Base-by-base conservation (phyloP, 2,113 vertebrate species). In the Bolborhynchus lineola region DNA sequence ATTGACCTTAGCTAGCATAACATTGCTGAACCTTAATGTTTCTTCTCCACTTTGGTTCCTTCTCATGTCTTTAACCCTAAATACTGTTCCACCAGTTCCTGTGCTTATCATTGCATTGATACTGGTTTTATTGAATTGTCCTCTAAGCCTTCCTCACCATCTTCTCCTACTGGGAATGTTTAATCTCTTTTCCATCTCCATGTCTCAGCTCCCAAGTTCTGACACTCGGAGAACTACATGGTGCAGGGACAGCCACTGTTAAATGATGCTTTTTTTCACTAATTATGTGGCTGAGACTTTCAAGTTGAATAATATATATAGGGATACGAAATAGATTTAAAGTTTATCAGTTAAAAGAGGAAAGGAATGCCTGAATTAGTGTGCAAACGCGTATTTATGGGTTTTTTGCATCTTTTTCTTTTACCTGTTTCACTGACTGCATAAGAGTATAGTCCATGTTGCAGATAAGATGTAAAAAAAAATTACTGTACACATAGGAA, bases 201-300 rank as follows among this genome's bases (percentile, higher is more conserved):
- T 10, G 29, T 77, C 64, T 88, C 12, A 11, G 9, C 16, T 86
- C 55, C 60, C 55, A 77, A 3, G 11, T 84, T 92, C 46, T 63
- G 68, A 63, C 11, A 37, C 57, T 35, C 2, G 44, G 49, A 86
- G 49, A 83, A 44, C 12, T 70, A 25, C 72, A 50, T 0, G 0
- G 23, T 86, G 59, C 2, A 3, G 35, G 29, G 49, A 70, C 53
- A 63, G 35, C 26, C 2, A 0, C 55, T 67, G 23, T 72, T 70
- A 67, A 88, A 21, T 44, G 49, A 21, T 76, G 20, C 19, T 74
- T 83, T 49, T 49, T 82, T 86, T 33, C 50, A 62, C 23, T 74
- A 52, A 6, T 76, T 70, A 25, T 41, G 49, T 91, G 44, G 41
- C 47, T 46, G 62, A 77, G 33, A 37, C 67, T 91, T 92, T 92